Evolutionary conservation across 2,888 invertebrate species (phyloP), one percentile per base, ranked within the genome.

Genomic region (Melanchra persicariae): DNA sequence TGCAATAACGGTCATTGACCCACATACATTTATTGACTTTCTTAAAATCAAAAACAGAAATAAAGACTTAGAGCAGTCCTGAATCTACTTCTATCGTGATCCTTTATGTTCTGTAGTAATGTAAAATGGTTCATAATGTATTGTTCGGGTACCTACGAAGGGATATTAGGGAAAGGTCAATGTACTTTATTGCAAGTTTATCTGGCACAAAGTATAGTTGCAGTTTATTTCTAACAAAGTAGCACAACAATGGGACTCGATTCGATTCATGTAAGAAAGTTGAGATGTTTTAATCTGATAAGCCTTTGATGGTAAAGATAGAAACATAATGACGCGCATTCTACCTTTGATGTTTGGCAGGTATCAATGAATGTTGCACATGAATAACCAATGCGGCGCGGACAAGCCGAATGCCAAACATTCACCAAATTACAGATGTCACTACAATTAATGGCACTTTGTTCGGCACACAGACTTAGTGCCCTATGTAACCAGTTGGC

Each of bases 381-480:
- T 59, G 52, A 49, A 63, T 63, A 55, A 22, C 45, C 43, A 34
- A 45, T 57, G 37, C 24, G 12, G 17, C 7, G 55, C n/a, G 22
- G 30, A 34, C 30, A 51, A 26, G 49, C 22, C n/a, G 51, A 59
- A 60, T 40, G 49, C 52, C 62, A 43, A 12, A 34, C 55, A 77
- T 77, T 64, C 43, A 60, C 55, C 55, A 51, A 60, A 77, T 76
- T 64, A 45, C 45, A 47, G 60, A 64, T 71, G 77, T 64, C 71
- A 47, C 52, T 54, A 57, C 30, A 70, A 63, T 77, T 60, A 63
- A 71, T 70, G 58, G 49, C 22, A 60, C 17, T 74, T 69, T 69
- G 49, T 60, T 75, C 49, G 26, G 43, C 57, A 26, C 37, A 45
- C 26, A 26, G 12, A 51, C 30, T 22, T 24, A 51, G n/a, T 57